These are phyloP conservation scores for Cephus cinctus DNA, from an alignment of 1,140 invertebrate genomes.

Conservation along the genomic window DNA sequence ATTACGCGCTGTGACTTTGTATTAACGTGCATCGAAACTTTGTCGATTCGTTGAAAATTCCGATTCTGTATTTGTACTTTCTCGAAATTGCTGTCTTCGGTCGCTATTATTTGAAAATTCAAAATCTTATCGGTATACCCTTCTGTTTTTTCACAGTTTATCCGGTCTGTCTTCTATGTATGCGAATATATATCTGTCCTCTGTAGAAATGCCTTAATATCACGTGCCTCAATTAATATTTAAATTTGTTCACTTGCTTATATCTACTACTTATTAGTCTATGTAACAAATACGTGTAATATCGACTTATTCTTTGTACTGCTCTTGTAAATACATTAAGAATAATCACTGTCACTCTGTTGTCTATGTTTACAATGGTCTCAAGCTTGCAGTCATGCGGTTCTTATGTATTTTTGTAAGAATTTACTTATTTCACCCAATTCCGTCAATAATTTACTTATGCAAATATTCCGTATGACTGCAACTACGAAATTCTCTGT, in stretches of 20 bases:
- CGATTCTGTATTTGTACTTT: too few species aligned
- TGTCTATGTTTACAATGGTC: slow-evolving; percentile 1
- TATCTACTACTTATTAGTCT: slow-evolving; percentile 38
- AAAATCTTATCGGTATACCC: too few species aligned
- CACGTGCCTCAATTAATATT: slow-evolving; percentile 46
- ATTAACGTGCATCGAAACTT: too few species aligned
- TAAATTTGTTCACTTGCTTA: slow-evolving; percentile 40
- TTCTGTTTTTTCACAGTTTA: too few species aligned
- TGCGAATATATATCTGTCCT: slow-evolving; percentile 34
- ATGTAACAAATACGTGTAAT: slow-evolving; percentile 41
- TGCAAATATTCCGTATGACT: too few species aligned
- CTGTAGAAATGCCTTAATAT: slow-evolving; percentile 47
- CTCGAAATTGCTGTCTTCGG: too few species aligned
- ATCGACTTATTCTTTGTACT: slow-evolving; percentile 47
- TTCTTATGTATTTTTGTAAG: neutral
- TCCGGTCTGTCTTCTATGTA: slow-evolving; percentile 27
- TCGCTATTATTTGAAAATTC: too few species aligned
- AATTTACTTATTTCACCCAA: neutral
- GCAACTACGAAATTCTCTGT: too few species aligned
- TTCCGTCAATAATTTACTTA: too few species aligned
- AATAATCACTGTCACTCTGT: slow-evolving; percentile 37
- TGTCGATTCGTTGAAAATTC: too few species aligned
- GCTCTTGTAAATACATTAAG: slow-evolving; percentile 48
- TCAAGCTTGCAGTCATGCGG: neutral
- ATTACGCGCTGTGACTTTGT: too few species aligned